phyloP scores from a whole-genome alignment of 2,797 vertebrate species.

The Halcyon smyrnensis region DNA sequence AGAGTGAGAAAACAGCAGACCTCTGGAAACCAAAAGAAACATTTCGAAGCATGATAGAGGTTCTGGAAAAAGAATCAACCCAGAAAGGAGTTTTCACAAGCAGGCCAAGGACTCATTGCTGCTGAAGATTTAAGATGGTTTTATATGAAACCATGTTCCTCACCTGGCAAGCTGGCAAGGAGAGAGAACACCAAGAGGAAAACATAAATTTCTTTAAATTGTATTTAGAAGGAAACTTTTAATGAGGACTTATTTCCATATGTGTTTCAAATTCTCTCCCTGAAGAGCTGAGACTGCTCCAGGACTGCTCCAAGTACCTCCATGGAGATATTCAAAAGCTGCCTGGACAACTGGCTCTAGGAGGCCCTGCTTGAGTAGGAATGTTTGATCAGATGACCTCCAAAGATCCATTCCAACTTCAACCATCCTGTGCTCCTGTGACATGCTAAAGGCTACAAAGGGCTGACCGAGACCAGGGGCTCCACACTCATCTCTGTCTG shows the following conservation, averaged over 20 bases:
- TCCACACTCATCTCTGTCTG: fast-evolving
- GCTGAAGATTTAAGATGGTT: not conserved
- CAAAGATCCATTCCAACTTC: not conserved
- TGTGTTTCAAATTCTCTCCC: not conserved
- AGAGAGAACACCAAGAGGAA: not conserved
- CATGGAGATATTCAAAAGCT: not conserved
- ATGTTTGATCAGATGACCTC: not conserved
- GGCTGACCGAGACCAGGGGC: not conserved
- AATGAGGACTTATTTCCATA: not conserved
- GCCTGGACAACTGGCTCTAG: not conserved
- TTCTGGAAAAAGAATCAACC: constrained; percentile 53
- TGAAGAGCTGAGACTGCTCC: not conserved
- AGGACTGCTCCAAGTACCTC: not conserved
- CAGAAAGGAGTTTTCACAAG: constrained; percentile 27
- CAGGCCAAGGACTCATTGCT: not conserved
- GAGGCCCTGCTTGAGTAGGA: not conserved
- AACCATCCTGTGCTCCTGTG: not conserved
- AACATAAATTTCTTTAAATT: not conserved
- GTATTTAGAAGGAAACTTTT: not conserved
- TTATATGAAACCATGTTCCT: not conserved
- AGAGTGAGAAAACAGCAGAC: constrained; percentile 70
- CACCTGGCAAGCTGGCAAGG: not conserved
- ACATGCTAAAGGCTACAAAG: not conserved
- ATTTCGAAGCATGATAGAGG: constrained; percentile 53
- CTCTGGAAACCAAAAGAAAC: constrained; percentile 59